Conservation (phyloP, 2,113 vertebrate species). For the Myotis lucifugus region DNA sequence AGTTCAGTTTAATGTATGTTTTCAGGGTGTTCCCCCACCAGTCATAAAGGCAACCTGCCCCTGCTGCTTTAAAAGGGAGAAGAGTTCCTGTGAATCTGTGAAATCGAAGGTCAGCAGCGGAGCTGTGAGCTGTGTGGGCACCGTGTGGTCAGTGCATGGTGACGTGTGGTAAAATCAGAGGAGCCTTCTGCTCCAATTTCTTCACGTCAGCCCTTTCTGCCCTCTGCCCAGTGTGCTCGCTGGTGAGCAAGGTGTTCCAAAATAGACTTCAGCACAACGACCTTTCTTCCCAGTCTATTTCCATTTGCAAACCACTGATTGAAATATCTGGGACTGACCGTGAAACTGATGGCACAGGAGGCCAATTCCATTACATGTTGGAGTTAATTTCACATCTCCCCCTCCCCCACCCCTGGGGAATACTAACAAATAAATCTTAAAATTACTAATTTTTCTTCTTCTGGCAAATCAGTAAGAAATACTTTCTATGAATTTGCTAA, state of each 20-base stretch:
- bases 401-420: neutral
- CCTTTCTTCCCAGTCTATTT: neutral
- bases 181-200: neutral
- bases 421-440: neutral
- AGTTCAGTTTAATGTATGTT: neutral
- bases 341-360: neutral
- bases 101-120: neutral
- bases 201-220: neutral
- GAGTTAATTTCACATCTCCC: neutral
- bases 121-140: fast-evolving
- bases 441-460: neutral
- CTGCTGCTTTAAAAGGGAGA: neutral
- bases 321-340: neutral
- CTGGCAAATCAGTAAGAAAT: neutral
- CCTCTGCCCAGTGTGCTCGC: neutral
- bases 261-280: neutral
- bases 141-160: fast-evolving
- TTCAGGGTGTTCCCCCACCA: neutral
- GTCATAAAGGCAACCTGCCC: neutral
- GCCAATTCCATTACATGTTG: neutral
- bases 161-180: neutral
- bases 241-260: slow-evolving; percentile 18
- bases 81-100: neutral
- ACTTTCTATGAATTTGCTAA: neutral
- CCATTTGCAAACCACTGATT: neutral